Conservation (phyloP, 2,113 vertebrate genomes). For the Taxidea taxus region DNA sequence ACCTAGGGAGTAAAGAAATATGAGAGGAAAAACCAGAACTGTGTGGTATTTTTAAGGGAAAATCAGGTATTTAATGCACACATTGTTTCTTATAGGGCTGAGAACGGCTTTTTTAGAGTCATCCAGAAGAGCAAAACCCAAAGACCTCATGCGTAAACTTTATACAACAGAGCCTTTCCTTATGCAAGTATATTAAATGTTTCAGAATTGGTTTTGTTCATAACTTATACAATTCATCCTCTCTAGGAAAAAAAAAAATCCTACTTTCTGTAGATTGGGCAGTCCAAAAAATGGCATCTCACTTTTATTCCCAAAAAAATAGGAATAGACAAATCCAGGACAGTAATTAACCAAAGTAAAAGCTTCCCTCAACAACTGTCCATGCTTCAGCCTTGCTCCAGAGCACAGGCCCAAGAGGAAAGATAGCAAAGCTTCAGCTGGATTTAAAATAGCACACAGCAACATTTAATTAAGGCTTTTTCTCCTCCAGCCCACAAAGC, state of each 20-base stretch:
- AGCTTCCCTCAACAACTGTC: not conserved
- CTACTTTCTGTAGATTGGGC: not conserved
- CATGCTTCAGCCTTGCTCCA: not conserved
- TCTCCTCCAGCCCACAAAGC: not conserved
- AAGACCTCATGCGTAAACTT: not conserved
- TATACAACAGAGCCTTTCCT: not conserved
- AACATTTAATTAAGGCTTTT: not conserved
- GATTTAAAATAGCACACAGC: not conserved
- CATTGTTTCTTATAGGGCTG: not conserved
- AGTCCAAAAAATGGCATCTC: slow-evolving; percentile 26
- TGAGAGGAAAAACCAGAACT: not conserved
- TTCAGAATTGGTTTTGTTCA: not conserved
- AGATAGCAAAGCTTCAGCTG: not conserved
- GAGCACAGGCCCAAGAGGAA: not conserved
- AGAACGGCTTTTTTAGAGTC: not conserved
- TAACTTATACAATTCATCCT: not conserved
- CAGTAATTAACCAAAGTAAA: slow-evolving; percentile 40
- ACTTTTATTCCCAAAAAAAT: slow-evolving; percentile 23
- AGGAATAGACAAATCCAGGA: not conserved
- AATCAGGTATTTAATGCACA: not conserved
- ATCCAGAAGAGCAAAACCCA: not conserved
- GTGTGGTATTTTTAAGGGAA: not conserved
- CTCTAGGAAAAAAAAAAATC: not conserved
- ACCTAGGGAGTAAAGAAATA: slow-evolving; percentile 9
- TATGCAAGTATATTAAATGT: not conserved